These are phyloP conservation scores for Dorcus parallelipipedus DNA, from an alignment of 2,888 invertebrate species.

Conservation along the genomic window DNA sequence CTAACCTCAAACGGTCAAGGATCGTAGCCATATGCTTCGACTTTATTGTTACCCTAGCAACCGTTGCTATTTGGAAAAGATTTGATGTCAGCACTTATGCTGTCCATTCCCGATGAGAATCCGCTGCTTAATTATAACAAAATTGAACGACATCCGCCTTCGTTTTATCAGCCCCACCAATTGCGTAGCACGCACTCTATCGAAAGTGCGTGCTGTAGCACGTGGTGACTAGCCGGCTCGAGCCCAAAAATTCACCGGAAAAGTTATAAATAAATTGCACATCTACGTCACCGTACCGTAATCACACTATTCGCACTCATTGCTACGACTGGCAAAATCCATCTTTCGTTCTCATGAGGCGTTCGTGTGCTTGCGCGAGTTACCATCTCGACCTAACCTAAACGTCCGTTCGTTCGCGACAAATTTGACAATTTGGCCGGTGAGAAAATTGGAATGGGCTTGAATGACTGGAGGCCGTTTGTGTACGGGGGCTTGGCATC, in stretches of 20 bases:
- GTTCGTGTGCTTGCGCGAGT: slow-evolving; percentile 16
- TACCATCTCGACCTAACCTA: slow-evolving; percentile 15
- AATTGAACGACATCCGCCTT: no score
- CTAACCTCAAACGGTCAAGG: no score
- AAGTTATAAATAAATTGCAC: slow-evolving; percentile 9
- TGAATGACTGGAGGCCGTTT: slow-evolving; percentile 88
- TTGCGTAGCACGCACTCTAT: no score
- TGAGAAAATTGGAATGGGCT: slow-evolving; percentile 62
- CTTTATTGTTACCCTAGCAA: no score
- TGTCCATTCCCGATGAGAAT: no score
- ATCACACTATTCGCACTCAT: slow-evolving; percentile 4
- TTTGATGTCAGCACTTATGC: no score
- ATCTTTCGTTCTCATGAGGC: slow-evolving; percentile 11
- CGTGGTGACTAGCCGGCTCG: not conserved
- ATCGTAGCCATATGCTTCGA: no score
- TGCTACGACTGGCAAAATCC: not conserved
- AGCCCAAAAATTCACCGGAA: not conserved
- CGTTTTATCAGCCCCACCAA: no score
- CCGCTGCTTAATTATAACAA: no score
- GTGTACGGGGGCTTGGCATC: slow-evolving; percentile 92
- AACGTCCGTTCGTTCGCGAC: not conserved
- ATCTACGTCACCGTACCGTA: no score
- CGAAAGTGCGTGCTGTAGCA: not conserved
- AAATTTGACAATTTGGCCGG: slow-evolving; percentile 21
- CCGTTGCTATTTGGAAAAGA: no score